Percentiles rank a stretch among this genome's conserved stretches.
Evolutionary conservation across 2,113 vertebrate species (phyloP).

Genomic region (Oreochromis niloticus): DNA sequence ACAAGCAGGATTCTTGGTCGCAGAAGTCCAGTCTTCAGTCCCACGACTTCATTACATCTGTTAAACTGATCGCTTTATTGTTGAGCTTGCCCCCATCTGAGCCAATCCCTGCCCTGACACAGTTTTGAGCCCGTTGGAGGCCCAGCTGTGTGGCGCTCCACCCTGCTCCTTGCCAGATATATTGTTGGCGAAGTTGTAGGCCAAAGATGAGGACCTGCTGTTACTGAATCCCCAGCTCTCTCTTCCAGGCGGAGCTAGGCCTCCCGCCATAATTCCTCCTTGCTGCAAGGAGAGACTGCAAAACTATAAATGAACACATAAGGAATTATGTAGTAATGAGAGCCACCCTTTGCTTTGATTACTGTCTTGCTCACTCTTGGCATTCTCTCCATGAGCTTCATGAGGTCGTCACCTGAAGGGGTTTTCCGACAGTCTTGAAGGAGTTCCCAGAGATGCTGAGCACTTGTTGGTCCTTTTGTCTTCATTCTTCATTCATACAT

Average conservation of each 20-base stretch:
- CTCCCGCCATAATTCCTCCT: not conserved
- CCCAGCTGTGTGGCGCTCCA: too few species aligned
- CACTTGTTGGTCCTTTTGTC: not conserved
- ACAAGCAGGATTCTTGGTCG: too few species aligned
- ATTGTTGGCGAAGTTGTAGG: not conserved
- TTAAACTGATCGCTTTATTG: too few species aligned
- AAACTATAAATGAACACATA: not conserved
- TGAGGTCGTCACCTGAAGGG: accelerated
- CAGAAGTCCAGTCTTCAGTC: too few species aligned
- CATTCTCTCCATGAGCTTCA: not conserved
- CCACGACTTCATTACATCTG: too few species aligned
- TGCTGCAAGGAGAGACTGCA: accelerated
- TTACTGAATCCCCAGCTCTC: not conserved
- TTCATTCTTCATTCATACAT: not conserved
- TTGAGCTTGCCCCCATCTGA: too few species aligned
- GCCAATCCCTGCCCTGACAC: too few species aligned
- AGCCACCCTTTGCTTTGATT: not conserved
- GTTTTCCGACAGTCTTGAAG: not conserved
- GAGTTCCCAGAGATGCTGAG: not conserved
- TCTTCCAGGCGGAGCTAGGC: accelerated
- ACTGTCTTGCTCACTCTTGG: not conserved
- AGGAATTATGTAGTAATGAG: not conserved
- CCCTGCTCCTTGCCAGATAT: too few species aligned
- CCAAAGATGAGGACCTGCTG: not conserved
- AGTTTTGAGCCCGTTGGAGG: too few species aligned